A percentile compares a stretch with the other conserved stretches of the same genome.
Conservation (phyloP, 2,888 invertebrate genomes). For the Oxytorus armatus region DNA sequence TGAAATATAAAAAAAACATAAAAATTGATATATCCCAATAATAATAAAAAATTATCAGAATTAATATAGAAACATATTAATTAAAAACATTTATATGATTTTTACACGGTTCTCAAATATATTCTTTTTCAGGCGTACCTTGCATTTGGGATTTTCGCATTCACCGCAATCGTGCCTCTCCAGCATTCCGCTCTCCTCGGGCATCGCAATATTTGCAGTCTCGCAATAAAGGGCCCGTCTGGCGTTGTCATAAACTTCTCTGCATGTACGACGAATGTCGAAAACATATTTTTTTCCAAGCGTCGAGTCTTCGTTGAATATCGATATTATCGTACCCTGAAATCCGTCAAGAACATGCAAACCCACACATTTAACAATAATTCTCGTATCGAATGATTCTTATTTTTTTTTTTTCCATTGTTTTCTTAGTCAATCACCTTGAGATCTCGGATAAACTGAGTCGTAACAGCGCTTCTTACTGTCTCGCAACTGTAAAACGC, state of each 20-base stretch:
- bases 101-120: too few relatives aligned
- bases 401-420: slow-evolving; percentile 9
- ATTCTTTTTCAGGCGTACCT: slow-evolving; percentile 71
- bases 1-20: too few relatives aligned
- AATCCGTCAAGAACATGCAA: slow-evolving; percentile 39
- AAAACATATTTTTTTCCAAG: slow-evolving; percentile 96
- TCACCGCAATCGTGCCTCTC: slow-evolving; percentile 80
- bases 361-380: neutral
- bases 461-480: slow-evolving; percentile 93
- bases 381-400: neutral
- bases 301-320: slow-evolving; percentile 95
- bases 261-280: slow-evolving; percentile 94
- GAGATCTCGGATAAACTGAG: slow-evolving; percentile 94
- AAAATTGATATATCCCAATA: too few relatives aligned
- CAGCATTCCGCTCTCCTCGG: slow-evolving; percentile 79
- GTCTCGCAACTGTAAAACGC: slow-evolving; percentile 97
- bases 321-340: slow-evolving; percentile 94
- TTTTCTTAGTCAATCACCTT: slow-evolving; percentile 85
- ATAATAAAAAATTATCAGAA: too few relatives aligned
- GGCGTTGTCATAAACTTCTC: slow-evolving; percentile 96
- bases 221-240: slow-evolving; percentile 89
- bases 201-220: slow-evolving; percentile 78
- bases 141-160: slow-evolving; percentile 82
- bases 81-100: too few relatives aligned
- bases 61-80: too few relatives aligned